A percentile compares a stretch with the other conserved stretches of the same genome.
phyloP scores from a whole-genome alignment of 2,797 vertebrate genomes.

The Spheniscus humboldti region DNA sequence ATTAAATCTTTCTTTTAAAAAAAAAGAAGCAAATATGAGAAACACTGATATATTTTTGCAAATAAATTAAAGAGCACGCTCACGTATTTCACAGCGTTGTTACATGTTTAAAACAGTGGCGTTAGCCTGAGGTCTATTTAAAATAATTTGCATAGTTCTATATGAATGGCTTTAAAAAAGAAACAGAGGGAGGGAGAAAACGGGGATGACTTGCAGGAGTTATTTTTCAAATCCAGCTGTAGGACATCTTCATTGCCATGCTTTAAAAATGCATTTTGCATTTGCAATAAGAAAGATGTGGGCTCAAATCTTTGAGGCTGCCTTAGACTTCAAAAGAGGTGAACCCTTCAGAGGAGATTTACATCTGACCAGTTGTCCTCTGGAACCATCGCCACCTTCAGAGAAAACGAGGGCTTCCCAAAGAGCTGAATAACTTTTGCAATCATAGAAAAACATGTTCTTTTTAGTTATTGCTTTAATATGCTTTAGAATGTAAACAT shows the following conservation, averaged over 20 bases:
- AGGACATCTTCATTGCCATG: not conserved
- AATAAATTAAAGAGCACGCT: slow-evolving; percentile 33
- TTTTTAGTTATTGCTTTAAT: not conserved
- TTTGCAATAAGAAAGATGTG: not conserved
- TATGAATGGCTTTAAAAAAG: slow-evolving; percentile 1
- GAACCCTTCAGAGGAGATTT: slow-evolving; percentile 7
- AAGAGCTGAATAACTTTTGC: not conserved
- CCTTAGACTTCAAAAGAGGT: not conserved
- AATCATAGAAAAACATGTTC: not conserved
- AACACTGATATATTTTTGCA: not conserved
- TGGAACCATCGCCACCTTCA: not conserved
- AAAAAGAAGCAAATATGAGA: not conserved
- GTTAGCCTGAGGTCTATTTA: slow-evolving; percentile 32
- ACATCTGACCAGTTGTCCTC: not conserved
- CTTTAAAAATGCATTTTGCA: not conserved
- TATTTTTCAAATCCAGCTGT: slow-evolving; percentile 39
- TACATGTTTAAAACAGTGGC: slow-evolving; percentile 24
- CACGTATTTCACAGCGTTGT: not conserved
- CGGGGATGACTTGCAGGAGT: not conserved
- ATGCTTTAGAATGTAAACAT: not conserved
- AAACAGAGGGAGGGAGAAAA: not conserved
- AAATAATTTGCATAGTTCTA: slow-evolving; percentile 46
- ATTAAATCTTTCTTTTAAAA: not conserved
- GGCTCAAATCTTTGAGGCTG: not conserved
- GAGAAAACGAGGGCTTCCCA: not conserved